These are phyloP conservation scores for Augochlorella aurata DNA, from an alignment of 2,888 invertebrate genomes.

Conservation along the genomic window DNA sequence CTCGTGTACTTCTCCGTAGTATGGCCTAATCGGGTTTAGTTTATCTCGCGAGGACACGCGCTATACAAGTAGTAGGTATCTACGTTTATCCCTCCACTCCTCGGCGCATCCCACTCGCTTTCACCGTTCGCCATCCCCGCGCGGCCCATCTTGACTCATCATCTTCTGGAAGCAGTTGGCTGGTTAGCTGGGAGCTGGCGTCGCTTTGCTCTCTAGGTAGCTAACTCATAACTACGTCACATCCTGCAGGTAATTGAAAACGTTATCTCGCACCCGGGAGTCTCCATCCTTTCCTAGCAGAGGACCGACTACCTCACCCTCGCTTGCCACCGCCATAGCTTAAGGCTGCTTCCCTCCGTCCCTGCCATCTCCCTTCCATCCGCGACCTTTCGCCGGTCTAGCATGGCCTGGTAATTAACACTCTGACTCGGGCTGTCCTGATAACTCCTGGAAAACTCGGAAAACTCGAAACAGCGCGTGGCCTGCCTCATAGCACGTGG, in stretches of 20 bases:
- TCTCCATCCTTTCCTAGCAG: constrained; percentile 74
- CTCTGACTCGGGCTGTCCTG: constrained; percentile 68
- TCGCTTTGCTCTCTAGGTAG: constrained; percentile 69
- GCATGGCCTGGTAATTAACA: constrained; percentile 79
- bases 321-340: constrained; percentile 59
- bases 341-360: constrained; percentile 67
- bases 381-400: constrained; percentile 59
- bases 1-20: constrained; percentile 11
- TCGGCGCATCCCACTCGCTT: constrained; percentile 21
- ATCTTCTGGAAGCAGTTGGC: constrained; percentile 72
- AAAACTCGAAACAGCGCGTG: constrained; percentile 74
- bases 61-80: constrained; percentile 70
- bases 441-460: constrained; percentile 78
- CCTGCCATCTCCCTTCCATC: constrained; percentile 36
- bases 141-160: constrained; percentile 76
- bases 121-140: constrained; percentile 23
- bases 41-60: constrained; percentile 76
- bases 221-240: constrained; percentile 82
- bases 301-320: constrained; percentile 47
- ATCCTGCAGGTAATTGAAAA: constrained; percentile 82
- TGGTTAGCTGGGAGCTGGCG: constrained; percentile 53
- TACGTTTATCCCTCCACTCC: constrained; percentile 53
- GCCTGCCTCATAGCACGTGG: neutral
- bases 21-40: constrained; percentile 74
- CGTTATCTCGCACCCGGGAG: constrained; percentile 80